Evolutionary conservation across 2,888 invertebrate genomes (phyloP).

Genomic region (Dynastes tityus): DNA sequence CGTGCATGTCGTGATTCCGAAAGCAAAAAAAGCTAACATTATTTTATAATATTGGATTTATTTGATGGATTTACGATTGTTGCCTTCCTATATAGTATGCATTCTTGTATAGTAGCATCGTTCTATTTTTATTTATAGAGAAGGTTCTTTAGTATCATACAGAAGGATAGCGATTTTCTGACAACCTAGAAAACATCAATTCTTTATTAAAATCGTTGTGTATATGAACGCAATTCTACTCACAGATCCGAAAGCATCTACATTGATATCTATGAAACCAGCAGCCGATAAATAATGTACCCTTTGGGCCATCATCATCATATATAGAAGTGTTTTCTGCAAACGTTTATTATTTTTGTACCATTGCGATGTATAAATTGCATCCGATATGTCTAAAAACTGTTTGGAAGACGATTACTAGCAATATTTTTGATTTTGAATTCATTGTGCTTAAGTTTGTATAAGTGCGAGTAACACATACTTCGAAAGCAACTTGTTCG

Average conservation of each 20-base stretch:
- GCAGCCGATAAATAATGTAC: slow-evolving; percentile 17
- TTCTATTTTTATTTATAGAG: too few species aligned
- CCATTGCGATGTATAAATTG: slow-evolving; percentile 29
- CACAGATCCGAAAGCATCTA: slow-evolving; percentile 20
- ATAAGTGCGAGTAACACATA: not conserved
- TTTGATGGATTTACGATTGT: too few species aligned
- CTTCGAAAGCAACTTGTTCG: slow-evolving; percentile 26
- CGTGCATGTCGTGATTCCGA: too few species aligned
- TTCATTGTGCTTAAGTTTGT: too few species aligned
- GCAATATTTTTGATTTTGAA: too few species aligned
- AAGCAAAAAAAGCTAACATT: too few species aligned
- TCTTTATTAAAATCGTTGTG: too few species aligned
- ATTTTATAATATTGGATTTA: too few species aligned
- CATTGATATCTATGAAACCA: slow-evolving; percentile 25
- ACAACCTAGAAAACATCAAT: not conserved
- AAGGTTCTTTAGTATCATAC: too few species aligned
- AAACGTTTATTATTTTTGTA: not conserved
- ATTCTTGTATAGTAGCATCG: too few species aligned
- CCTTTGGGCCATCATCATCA: slow-evolving; percentile 3
- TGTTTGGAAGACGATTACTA: not conserved
- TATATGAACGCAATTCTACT: not conserved
- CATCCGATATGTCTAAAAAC: slow-evolving; percentile 22
- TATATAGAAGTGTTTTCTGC: not conserved
- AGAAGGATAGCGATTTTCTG: slow-evolving; percentile 6
- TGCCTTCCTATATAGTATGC: too few species aligned